Conservation (phyloP, 2,113 vertebrate genomes). For the Elephas maximus region DNA sequence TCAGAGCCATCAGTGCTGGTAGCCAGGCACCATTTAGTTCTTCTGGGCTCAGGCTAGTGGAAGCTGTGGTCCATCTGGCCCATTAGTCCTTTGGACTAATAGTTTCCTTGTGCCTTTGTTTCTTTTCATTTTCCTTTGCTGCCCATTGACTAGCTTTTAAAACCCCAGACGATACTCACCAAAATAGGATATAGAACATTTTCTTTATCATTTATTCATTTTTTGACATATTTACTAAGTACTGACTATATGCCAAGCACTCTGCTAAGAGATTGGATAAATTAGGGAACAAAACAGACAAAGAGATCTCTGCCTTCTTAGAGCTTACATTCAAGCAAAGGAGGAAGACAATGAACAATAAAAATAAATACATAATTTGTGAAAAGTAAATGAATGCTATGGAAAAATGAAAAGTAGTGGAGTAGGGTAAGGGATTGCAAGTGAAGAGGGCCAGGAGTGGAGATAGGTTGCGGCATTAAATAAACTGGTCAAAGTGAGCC, state of each 20-base stretch:
- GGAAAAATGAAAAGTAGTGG: not conserved
- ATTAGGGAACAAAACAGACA: not conserved
- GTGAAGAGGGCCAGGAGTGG: not conserved
- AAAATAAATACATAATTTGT: not conserved
- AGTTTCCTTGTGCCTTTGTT: not conserved
- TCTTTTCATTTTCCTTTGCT: not conserved
- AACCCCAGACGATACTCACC: too few species aligned
- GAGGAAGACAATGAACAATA: not conserved
- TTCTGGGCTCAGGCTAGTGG: too few species aligned
- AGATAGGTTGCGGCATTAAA: not conserved
- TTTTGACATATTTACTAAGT: not conserved
- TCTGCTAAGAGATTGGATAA: not conserved
- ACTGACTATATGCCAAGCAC: not conserved
- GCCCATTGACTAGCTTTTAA: too few species aligned
- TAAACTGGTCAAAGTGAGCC: rapidly evolving
- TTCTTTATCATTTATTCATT: too few species aligned
- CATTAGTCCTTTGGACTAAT: too few species aligned
- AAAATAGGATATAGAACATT: too few species aligned
- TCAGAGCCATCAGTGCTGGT: too few species aligned
- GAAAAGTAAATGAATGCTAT: not conserved
- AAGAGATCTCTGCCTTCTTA: not conserved
- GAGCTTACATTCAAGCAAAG: not conserved
- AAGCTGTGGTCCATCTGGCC: too few species aligned
- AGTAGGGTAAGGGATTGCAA: not conserved
- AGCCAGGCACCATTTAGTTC: too few species aligned